Evolutionary conservation across 2,797 vertebrate species (phyloP).

Genomic region (Chaetophractus vellerosus): DNA sequence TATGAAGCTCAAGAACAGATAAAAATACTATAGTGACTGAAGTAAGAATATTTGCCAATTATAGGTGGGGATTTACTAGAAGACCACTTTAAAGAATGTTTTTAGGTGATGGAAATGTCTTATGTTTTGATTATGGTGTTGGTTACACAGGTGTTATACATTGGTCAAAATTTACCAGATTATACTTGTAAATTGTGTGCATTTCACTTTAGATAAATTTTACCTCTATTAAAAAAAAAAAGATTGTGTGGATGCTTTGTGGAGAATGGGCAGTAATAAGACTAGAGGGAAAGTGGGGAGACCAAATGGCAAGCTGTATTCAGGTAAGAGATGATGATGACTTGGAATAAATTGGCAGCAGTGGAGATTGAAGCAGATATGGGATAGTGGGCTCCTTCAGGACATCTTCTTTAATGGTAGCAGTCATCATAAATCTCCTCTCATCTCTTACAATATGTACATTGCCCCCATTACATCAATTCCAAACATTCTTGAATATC

Average conservation of each 20-base stretch:
- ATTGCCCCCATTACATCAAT: not conserved
- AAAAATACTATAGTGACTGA: not conserved
- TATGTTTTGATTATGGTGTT: not conserved
- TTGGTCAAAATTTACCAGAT: not conserved
- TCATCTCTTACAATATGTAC: fast-evolving
- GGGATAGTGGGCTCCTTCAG: not conserved
- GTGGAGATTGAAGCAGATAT: not conserved
- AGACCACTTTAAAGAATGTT: not conserved
- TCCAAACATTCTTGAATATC: not conserved
- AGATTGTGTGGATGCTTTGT: not conserved
- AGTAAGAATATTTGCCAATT: constrained; percentile 24
- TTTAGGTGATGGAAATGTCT: not conserved
- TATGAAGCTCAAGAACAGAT: not conserved
- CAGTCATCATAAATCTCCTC: not conserved
- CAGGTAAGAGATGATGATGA: not conserved
- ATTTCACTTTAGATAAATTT: constrained; percentile 21
- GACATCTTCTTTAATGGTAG: not conserved
- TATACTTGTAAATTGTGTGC: not conserved
- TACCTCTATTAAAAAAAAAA: not conserved
- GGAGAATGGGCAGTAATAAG: not conserved
- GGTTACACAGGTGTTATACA: not conserved
- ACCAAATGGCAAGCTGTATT: not conserved
- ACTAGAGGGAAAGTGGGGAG: not conserved
- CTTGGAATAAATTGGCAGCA: fast-evolving
- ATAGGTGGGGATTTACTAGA: not conserved